phyloP scores from a whole-genome alignment of 37 sponge, comb jelly and placozoan species.

The Chondrosia reniformis region DNA sequence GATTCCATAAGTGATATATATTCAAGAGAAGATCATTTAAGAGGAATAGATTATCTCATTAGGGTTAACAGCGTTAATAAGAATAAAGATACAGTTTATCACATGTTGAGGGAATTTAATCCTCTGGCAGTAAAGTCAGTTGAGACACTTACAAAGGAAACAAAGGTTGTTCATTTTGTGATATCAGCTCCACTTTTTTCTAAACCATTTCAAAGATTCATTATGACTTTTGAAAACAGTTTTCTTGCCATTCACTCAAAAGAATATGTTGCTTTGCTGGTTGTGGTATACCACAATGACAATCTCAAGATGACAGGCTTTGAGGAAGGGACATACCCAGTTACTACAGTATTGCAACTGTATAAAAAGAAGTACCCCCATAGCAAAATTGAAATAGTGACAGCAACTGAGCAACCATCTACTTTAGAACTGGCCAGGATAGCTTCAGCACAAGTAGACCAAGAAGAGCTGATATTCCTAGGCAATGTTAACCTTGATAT shows the following conservation, averaged over 20 bases:
- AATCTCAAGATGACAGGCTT: background rate
- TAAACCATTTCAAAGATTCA: slow-evolving; percentile 45
- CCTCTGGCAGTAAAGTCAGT: slow-evolving; percentile 26
- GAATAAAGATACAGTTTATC: background rate
- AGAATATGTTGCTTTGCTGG: slow-evolving; percentile 35
- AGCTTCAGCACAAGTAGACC: slow-evolving; percentile 35
- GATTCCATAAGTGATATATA: no score
- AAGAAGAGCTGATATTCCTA: slow-evolving; percentile 43
- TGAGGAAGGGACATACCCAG: slow-evolving; percentile 29
- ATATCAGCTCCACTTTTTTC: slow-evolving; percentile 37
- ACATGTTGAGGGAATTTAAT: slow-evolving; percentile 21
- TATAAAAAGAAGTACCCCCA: slow-evolving; percentile 61
- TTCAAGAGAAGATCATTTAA: slow-evolving; percentile 34
- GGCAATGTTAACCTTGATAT: slow-evolving; percentile 58
- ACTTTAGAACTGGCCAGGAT: slow-evolving; percentile 16
- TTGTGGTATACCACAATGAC: slow-evolving; percentile 30
- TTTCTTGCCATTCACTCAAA: slow-evolving; percentile 30
- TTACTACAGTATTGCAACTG: slow-evolving; percentile 24
- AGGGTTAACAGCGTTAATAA: background rate
- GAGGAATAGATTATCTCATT: slow-evolving; percentile 47
- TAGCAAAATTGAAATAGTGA: slow-evolving; percentile 28
- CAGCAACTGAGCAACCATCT: slow-evolving; percentile 6
- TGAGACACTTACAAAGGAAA: slow-evolving; percentile 1
- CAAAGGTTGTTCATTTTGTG: slow-evolving; percentile 46
- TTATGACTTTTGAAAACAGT: slow-evolving; percentile 60